Evolutionary conservation across 2,888 invertebrate genomes (phyloP), one percentile per base, ranked within the genome.

Genomic region (Empis stercorea): DNA sequence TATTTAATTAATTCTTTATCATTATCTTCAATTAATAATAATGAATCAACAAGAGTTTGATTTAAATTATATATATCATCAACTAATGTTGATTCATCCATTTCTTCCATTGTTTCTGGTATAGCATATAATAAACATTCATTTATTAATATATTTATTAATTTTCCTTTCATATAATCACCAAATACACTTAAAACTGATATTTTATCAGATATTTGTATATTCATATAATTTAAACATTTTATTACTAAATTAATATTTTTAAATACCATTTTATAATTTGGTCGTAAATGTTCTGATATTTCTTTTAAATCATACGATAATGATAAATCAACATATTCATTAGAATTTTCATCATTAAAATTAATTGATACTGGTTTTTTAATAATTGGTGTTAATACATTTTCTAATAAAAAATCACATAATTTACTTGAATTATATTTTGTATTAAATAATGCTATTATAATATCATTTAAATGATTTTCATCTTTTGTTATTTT

Each of bases 91-190:
- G 84, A 89, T 15, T 70, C 73, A 54, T 80, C 75, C 49, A 87
- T 70, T 52, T 84, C 86, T 46, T 77, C 77, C 54, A 78, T 79
- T 44, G 78, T 84, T 52, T 79, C 80, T 0, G 92, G 92, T 58
- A 91, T 80, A 0, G 86, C 83, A 52, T 79, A 73, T 43, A 79
- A 72, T 10, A 92, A 73, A 59, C 88, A 89, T 56, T 86, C 77
- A 52, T 80, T 76, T 4, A 86, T 77, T 34, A 91, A 67, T 15
- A 76, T 61, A 15, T 79, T 74, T 17, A 81, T 74, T 55, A 89
- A 76, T 41, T 78, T 75, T 5, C 68, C 63, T 56, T 74, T 70
- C 34, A 80, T 71, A 53, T 75, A 64, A 37, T 70, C 65, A 0
- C 80, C 78, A 43, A 82, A 70, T 56, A 74, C 59, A n/a, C 57